These are phyloP conservation scores for Sardina pilchardus DNA, from an alignment of 2,113 vertebrate genomes.

Conservation along the genomic window DNA sequence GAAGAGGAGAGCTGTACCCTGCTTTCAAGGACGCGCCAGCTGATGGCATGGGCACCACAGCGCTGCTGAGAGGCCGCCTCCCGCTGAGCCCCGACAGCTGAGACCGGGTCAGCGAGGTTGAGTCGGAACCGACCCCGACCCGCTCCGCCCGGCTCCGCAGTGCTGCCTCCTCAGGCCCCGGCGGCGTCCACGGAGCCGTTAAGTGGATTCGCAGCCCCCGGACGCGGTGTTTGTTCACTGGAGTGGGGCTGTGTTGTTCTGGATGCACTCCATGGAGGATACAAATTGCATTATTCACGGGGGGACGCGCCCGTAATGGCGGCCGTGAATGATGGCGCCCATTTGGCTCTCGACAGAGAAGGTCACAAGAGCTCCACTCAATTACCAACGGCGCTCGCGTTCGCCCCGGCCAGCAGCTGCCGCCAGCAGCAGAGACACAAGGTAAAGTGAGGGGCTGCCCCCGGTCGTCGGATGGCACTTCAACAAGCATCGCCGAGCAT, in stretches of 20 bases:
- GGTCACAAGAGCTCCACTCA: constrained; percentile 69
- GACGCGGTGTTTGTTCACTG: constrained; percentile 74
- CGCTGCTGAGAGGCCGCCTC: not conserved
- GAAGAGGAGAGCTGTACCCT: no score
- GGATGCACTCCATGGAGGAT: constrained; percentile 77
- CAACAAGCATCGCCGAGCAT: not conserved
- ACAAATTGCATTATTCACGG: constrained; percentile 80
- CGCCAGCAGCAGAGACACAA: not conserved
- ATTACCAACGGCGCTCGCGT: constrained; percentile 67
- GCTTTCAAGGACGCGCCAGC: not conserved
- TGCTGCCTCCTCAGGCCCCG: not conserved
- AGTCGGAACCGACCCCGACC: not conserved
- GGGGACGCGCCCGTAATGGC: constrained; percentile 70
- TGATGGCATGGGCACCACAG: not conserved
- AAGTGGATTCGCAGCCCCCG: constrained; percentile 69
- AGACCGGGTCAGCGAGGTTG: not conserved
- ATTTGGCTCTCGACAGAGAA: constrained; percentile 74
- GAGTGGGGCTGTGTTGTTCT: constrained; percentile 70
- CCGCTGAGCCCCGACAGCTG: not conserved
- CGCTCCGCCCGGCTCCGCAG: not conserved
- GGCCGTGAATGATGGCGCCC: constrained; percentile 73
- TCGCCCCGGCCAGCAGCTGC: constrained; percentile 54
- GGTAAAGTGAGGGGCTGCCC: not conserved
- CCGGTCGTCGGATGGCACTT: not conserved
- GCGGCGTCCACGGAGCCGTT: constrained; percentile 34